A percentile compares a stretch with the other conserved stretches of the same genome.
phyloP scores from a whole-genome alignment of 2,888 invertebrate genomes.

The Nephrotoma flavescens region DNA sequence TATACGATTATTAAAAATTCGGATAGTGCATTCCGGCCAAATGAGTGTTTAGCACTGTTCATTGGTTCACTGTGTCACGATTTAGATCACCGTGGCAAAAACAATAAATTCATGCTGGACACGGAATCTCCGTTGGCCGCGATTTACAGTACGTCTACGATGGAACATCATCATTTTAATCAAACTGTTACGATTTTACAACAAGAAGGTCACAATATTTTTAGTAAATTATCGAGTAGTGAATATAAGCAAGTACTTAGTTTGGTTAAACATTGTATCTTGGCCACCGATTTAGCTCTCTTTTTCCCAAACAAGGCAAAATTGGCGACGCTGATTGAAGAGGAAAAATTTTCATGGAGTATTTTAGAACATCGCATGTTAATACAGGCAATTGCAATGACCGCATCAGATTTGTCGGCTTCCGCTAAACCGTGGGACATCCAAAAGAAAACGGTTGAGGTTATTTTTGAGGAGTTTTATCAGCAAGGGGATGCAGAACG shows the following conservation, averaged over 20 bases:
- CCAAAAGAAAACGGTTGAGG: conserved; percentile 63
- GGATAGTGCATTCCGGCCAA: conserved; percentile 37
- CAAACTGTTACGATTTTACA: conserved; percentile 75
- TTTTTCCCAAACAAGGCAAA: conserved; percentile 64
- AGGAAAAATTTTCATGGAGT: conserved; percentile 47
- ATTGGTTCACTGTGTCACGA: conserved; percentile 75
- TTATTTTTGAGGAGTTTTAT: conserved; percentile 72
- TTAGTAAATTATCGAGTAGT: conserved; percentile 50
- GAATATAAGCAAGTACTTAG: conserved; percentile 66
- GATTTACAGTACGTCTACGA: conserved; percentile 72
- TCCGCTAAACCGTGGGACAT: conserved; percentile 74
- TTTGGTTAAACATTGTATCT: conserved; percentile 63
- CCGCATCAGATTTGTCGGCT: conserved; percentile 68
- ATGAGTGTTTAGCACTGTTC: conserved; percentile 60
- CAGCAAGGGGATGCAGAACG: conserved; percentile 63
- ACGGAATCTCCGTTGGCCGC: conserved; percentile 68
- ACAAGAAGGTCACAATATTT: conserved; percentile 76
- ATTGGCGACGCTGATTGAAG: conserved; percentile 37
- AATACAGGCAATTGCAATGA: conserved; percentile 67
- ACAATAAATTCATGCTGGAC: conserved; percentile 74
- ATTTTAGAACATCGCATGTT: conserved; percentile 49
- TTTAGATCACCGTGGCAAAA: conserved; percentile 73
- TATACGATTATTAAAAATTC: conserved; percentile 54
- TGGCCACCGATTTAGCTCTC: conserved; percentile 69
- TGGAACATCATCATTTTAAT: conserved; percentile 82